A percentile compares a stretch with the other conserved stretches of the same genome.
These are phyloP conservation scores for Platygyra sinensis DNA, from an alignment of 64 coral and sea anemone species.

Conservation along the genomic window DNA sequence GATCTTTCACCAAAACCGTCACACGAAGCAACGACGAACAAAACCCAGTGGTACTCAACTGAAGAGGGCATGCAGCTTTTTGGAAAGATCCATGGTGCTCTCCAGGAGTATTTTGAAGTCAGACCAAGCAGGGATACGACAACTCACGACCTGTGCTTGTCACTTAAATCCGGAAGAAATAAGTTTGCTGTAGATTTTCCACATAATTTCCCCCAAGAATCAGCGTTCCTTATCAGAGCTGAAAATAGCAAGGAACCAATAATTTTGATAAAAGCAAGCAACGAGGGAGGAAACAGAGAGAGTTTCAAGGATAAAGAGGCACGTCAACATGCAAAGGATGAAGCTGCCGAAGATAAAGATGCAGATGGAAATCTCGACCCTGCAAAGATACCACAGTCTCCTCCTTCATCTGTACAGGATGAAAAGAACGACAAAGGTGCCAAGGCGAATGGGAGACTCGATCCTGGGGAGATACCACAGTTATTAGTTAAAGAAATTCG, in stretches of 20 bases:
- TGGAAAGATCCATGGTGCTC: slow-evolving; percentile 15
- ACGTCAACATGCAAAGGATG: not conserved
- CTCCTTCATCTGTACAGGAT: not conserved
- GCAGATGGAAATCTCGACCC: not conserved
- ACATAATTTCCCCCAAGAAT: not conserved
- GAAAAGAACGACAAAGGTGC: not conserved
- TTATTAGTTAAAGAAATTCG: not conserved
- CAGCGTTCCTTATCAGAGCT: not conserved
- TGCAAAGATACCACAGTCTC: not conserved
- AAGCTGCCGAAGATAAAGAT: not conserved
- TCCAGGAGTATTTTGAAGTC: not conserved
- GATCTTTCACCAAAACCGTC: not conserved
- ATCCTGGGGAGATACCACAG: not conserved
- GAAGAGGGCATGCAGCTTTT: slow-evolving; percentile 47
- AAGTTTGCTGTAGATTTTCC: slow-evolving; percentile 3
- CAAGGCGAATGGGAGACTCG: not conserved
- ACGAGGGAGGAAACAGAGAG: not conserved
- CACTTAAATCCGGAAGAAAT: not conserved
- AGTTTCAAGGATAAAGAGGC: not conserved
- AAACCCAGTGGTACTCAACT: slow-evolving; percentile 51
- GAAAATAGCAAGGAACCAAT: not conserved
- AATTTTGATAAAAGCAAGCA: not conserved
- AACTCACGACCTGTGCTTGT: slow-evolving; percentile 1
- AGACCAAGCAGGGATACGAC: slow-evolving; percentile 17
- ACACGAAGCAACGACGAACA: not conserved